Base-by-base conservation (phyloP, 1,140 invertebrate species). In the Ceratina calcarata region DNA sequence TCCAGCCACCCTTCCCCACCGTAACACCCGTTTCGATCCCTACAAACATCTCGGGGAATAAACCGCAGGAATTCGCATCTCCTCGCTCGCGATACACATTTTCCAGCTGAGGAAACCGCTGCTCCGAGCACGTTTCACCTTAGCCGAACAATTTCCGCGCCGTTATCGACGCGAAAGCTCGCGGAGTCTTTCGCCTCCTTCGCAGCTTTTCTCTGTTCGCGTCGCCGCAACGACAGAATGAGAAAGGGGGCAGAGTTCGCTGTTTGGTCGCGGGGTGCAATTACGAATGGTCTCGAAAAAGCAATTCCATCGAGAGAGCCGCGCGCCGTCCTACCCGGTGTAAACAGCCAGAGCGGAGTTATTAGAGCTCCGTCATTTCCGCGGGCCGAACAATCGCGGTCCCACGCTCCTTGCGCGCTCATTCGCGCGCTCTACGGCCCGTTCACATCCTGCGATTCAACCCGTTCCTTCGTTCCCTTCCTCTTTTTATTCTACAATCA, bases 391-490 rank as follows among this genome's bases (percentile, higher is more conserved):
- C 85, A 86, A 86, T 86, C 84, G 70, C 69, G 75, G 78, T 86
- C 85, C 74, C 85, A 86, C 85, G 85, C 81, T 86, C 84, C 81
- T 86, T 86, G 62, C 76, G 85, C 75, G 70, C 80, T 83, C 83
- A 78, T 86, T 86, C 81, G 81, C 84, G 84, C 85, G 78, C 84
- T 81, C 83, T 22, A 71, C 61, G 66, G 69, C 32, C 74, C 70
- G 84, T 86, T 86, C 85, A 86, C 85, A 86, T 86, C 85, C 85
- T 86, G 85, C 84, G 78, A 86, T 86, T 86, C 85, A 81, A 74
- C 37, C 51, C 84, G 76, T 86, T 73, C 82, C 61, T 71, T 74
- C 82, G 57, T 71, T 77, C 67, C 76, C 85, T 78, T 80, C 81
- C 61, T 76, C 76, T 58, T 64, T 75, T 60, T 74, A 24, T 55